Percentiles rank a stretch among this genome's conserved stretches.
These are phyloP conservation scores for Lasioglossum pauxillum DNA, from an alignment of 2,888 invertebrate genomes.

Conservation along the genomic window DNA sequence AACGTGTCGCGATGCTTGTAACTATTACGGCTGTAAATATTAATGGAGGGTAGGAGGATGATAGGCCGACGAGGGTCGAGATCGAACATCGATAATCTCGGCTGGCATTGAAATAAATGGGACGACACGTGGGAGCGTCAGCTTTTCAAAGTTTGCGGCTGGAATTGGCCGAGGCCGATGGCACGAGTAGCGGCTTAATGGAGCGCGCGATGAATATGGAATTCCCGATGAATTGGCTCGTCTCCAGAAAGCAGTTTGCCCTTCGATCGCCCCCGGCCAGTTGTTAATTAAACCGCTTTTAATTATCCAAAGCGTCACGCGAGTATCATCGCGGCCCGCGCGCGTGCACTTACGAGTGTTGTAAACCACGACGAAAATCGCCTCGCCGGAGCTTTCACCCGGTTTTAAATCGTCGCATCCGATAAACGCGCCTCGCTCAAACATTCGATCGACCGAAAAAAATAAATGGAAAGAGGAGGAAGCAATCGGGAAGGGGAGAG, in stretches of 20 bases:
- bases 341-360: constrained; percentile 16
- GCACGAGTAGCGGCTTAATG: constrained; percentile 58
- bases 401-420: not conserved
- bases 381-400: not conserved
- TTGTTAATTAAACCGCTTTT: constrained; percentile 62
- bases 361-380: constrained; percentile 15
- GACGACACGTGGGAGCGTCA: constrained; percentile 35
- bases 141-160: constrained; percentile 63
- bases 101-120: constrained; percentile 58
- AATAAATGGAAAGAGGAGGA: not conserved
- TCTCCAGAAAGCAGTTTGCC: constrained; percentile 61
- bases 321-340: not conserved
- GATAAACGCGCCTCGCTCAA: not conserved
- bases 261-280: constrained; percentile 47
- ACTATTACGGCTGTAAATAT: constrained; percentile 44
- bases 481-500: not conserved
- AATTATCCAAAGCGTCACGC: constrained; percentile 42
- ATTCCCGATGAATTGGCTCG: constrained; percentile 64
- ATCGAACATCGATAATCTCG: constrained; percentile 57
- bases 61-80: constrained; percentile 10
- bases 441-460: not conserved
- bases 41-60: not conserved
- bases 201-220: constrained; percentile 65
- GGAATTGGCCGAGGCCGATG: constrained; percentile 50
- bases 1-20: not conserved